Conservation (phyloP, 2,888 invertebrate species). For the Agrypnus murinus region DNA sequence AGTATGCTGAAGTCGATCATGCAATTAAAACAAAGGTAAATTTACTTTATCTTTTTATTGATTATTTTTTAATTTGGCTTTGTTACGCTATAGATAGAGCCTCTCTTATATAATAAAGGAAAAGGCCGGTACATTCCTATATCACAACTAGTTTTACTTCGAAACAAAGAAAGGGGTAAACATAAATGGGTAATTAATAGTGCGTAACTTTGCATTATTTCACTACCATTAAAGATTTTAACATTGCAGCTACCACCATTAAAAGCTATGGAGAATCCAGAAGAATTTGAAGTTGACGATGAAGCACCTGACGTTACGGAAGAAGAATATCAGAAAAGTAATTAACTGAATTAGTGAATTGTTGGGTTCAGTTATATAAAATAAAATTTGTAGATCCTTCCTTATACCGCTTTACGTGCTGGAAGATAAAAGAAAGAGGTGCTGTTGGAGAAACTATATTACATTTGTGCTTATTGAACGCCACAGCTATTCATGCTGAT, state of each 20-base stretch:
- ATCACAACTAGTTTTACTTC: conserved; percentile 87
- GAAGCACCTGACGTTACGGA: conserved; percentile 79
- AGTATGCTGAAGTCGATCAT: conserved; percentile 93
- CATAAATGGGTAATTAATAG: conserved; percentile 86
- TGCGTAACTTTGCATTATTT: conserved; percentile 63
- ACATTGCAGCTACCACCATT: conserved; percentile 80
- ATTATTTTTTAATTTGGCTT: conserved; percentile 5
- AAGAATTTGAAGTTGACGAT: conserved; percentile 88
- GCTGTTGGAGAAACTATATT: conserved; percentile 97
- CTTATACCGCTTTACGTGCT: conserved; percentile 89
- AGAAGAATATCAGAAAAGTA: conserved; percentile 72
- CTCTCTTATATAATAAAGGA: conserved; percentile 95
- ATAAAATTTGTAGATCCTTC: conserved; percentile 74
- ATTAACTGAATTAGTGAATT: too few relatives aligned
- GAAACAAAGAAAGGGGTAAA: conserved; percentile 89
- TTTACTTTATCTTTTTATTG: not conserved
- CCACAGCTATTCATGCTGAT: conserved; percentile 93
- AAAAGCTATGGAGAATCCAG: conserved; percentile 87
- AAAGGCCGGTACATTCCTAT: conserved; percentile 93
- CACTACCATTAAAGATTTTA: conserved; percentile 8
- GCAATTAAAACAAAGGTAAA: conserved; percentile 87
- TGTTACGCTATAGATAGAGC: conserved; percentile 84
- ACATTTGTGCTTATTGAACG: conserved; percentile 93
- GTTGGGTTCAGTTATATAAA: too few relatives aligned
- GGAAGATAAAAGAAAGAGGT: conserved; percentile 93